A percentile compares a stretch with the other conserved stretches of the same genome.
phyloP scores from a whole-genome alignment of 1,140 invertebrate species.

The Sitodiplosis mosellana region DNA sequence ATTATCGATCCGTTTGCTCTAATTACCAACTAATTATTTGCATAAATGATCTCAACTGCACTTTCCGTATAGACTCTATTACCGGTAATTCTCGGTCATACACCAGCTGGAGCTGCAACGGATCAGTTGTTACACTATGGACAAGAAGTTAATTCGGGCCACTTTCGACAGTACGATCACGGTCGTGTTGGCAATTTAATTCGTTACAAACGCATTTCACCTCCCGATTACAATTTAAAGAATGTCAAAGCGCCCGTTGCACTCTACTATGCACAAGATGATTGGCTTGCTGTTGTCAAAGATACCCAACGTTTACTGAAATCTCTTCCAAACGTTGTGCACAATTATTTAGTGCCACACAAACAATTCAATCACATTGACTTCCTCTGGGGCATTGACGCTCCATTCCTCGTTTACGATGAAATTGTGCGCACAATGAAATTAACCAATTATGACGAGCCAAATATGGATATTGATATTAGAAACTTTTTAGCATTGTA shows the following conservation, averaged over 20 bases:
- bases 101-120: constrained; percentile 57
- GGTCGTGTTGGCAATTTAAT: constrained; percentile 24
- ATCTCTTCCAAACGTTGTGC: constrained; percentile 25
- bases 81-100: constrained; percentile 28
- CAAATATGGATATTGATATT: too few species aligned
- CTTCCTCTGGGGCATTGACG: too few species aligned
- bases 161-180: constrained; percentile 29
- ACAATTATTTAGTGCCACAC: constrained; percentile 24
- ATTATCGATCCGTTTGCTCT: too few species aligned
- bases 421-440: too few species aligned
- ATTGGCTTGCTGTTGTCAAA: constrained; percentile 34
- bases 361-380: constrained; percentile 31
- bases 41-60: too few species aligned
- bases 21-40: too few species aligned
- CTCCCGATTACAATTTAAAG: constrained; percentile 39
- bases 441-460: too few species aligned
- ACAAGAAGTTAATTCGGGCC: constrained; percentile 30
- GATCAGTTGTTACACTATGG: constrained; percentile 56
- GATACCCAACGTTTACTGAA: constrained; percentile 26
- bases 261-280: constrained; percentile 41
- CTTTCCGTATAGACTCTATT: constrained; percentile 7
- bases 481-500: too few species aligned
- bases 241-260: constrained; percentile 38
- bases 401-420: too few species aligned
- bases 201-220: constrained; percentile 26